phyloP scores from a whole-genome alignment of 2,113 vertebrate species.

The Corynorhinus townsendii region DNA sequence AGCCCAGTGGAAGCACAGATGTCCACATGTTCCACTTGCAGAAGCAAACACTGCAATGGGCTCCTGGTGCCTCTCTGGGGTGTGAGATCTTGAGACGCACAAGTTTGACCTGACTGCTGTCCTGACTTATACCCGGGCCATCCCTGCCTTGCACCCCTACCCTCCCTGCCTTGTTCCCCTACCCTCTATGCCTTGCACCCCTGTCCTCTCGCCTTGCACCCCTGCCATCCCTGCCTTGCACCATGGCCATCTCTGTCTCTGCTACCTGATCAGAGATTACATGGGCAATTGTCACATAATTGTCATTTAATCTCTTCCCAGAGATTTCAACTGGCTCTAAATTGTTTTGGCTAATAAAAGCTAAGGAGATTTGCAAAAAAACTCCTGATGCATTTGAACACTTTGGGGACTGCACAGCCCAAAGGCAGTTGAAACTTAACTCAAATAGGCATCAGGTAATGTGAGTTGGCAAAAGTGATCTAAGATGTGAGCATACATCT shows the following conservation, averaged over 20 bases:
- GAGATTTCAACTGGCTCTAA: slow-evolving; percentile 57
- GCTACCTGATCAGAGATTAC: slow-evolving; percentile 7
- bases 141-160: no score
- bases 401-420: slow-evolving; percentile 52
- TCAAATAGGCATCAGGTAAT: slow-evolving; percentile 67
- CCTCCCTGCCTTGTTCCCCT: no score
- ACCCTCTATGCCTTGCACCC: no score
- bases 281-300: slow-evolving; percentile 41
- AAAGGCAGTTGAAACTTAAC: slow-evolving; percentile 60
- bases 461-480: slow-evolving; percentile 45
- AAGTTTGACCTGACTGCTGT: fast-evolving
- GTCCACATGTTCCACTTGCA: neutral
- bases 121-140: neutral
- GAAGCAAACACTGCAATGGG: neutral
- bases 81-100: neutral
- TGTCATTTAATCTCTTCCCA: slow-evolving; percentile 51
- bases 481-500: neutral
- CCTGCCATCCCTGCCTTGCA: no score
- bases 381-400: slow-evolving; percentile 61
- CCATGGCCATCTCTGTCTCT: neutral
- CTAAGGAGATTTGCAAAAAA: slow-evolving; percentile 55
- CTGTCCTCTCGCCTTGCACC: no score
- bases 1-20: neutral
- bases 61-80: neutral
- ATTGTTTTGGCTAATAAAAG: slow-evolving; percentile 61